Evolutionary conservation across 2,888 invertebrate species (phyloP).

Genomic region (Troides helena): DNA sequence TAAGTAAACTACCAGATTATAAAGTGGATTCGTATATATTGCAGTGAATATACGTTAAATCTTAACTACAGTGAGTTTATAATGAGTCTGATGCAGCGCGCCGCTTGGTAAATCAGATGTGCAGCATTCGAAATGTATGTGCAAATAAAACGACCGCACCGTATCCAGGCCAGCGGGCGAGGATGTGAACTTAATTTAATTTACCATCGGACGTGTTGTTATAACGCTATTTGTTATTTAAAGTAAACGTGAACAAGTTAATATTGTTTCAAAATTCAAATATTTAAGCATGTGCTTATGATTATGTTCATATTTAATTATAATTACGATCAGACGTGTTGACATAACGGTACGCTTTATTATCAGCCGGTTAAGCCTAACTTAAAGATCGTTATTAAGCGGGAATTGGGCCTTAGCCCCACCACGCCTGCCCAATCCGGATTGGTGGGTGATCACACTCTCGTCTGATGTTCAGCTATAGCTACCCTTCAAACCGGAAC

Average conservation of each 20-base stretch:
- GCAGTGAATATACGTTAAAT: slow-evolving; percentile 11
- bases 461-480: too few relatives aligned
- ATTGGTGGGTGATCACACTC: too few relatives aligned
- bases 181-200: slow-evolving; percentile 68
- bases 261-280: too few relatives aligned
- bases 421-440: too few relatives aligned
- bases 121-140: slow-evolving; percentile 48
- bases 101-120: slow-evolving; percentile 71
- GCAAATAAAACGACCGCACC: slow-evolving; percentile 62
- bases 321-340: too few relatives aligned
- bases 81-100: slow-evolving; percentile 59
- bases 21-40: slow-evolving; percentile 2
- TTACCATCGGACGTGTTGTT: slow-evolving; percentile 56
- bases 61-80: slow-evolving; percentile 12
- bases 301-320: too few relatives aligned
- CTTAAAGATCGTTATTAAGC: too few relatives aligned
- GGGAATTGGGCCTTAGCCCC: too few relatives aligned
- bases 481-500: too few relatives aligned
- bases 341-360: too few relatives aligned
- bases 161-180: slow-evolving; percentile 42
- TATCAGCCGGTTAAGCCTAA: too few relatives aligned
- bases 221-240: slow-evolving; percentile 20
- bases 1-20: background rate
- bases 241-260: slow-evolving; percentile 4
- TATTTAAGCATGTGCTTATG: too few relatives aligned